Conservation (phyloP, 2,797 vertebrate species). For the Amblyraja radiata region DNA sequence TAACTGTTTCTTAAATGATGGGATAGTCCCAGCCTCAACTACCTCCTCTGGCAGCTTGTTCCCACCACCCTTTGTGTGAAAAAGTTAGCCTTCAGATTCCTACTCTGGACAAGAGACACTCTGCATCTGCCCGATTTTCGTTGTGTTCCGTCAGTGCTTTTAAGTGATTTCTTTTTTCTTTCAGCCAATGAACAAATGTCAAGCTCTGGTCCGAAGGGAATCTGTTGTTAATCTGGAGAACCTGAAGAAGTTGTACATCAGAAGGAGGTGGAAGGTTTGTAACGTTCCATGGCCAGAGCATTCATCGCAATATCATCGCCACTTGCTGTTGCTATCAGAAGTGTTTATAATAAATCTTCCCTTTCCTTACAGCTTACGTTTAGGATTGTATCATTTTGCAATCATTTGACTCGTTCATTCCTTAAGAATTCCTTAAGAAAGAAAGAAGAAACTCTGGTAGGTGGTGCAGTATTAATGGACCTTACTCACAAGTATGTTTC, state of each 20-base stretch:
- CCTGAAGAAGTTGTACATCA: conserved; percentile 81
- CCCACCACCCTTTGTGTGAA: too few species aligned
- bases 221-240: conserved; percentile 89
- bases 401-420: conserved; percentile 76
- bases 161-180: conserved; percentile 45
- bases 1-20: too few species aligned
- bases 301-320: not conserved
- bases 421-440: conserved; percentile 64
- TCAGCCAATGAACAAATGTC: conserved; percentile 76
- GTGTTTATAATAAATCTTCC: not conserved
- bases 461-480: conserved; percentile 40
- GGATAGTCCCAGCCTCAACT: too few species aligned
- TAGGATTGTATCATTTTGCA: conserved; percentile 82
- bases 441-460: conserved; percentile 58
- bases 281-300: not conserved
- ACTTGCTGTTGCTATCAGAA: not conserved
- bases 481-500: not conserved
- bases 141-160: too few species aligned
- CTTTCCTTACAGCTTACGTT: conserved; percentile 69
- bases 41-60: too few species aligned
- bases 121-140: too few species aligned
- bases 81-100: too few species aligned
- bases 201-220: conserved; percentile 79
- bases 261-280: conserved; percentile 86
- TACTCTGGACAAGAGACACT: too few species aligned